Base-by-base conservation (phyloP, 2,113 vertebrate species). In the Miniopterus natalensis region DNA sequence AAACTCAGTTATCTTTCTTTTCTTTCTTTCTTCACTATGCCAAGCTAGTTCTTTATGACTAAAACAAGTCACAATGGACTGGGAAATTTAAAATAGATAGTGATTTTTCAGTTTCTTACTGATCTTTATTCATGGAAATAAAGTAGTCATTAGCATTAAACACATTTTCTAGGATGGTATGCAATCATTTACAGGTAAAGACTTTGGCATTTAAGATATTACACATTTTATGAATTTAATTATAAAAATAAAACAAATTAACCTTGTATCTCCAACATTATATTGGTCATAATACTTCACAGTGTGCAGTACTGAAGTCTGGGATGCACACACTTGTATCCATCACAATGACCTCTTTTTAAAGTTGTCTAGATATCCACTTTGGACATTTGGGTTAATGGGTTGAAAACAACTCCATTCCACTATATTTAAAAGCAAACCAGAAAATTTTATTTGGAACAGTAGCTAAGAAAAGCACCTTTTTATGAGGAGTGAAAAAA, bases 101-200 rank as follows among this genome's bases (percentile, higher is more conserved):
- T 80, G 57, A n/a, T 78, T 94, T 94, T 96, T 93, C 95, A 88
- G 63, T 88, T 97, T 96, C n/a, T 87, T 84, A 86, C 18, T 90
- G 61, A 86, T 70, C 51, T 96, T 96, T 95, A 92, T 87, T 88
- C 55, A 90, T 73, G 47, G 79, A 87, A 95, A 88, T 71, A 90
- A 94, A 36, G 21, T 42, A 74, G 68, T 14, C 42, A 92, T 63
- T 63, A 96, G 21, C 45, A 59, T 63, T 75, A 92, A 88, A 45
- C 45, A 92, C 42, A 84, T 92, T 94, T 97, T 92, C 71, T 85
- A 61, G 65, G 80, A 88, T 29, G 84, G 63, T 70, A 57, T 63
- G 90, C 10, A 95, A 66, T 87, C 68, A 89, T 65, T 84, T 92
- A 79, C 11, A 91, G 63, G 29, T 88, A 57, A 84, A 95, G 53